Evolutionary conservation across 2,113 vertebrate genomes (phyloP), one percentile per base, ranked within the genome.

Genomic region (Paracanthobrama guichenoti): DNA sequence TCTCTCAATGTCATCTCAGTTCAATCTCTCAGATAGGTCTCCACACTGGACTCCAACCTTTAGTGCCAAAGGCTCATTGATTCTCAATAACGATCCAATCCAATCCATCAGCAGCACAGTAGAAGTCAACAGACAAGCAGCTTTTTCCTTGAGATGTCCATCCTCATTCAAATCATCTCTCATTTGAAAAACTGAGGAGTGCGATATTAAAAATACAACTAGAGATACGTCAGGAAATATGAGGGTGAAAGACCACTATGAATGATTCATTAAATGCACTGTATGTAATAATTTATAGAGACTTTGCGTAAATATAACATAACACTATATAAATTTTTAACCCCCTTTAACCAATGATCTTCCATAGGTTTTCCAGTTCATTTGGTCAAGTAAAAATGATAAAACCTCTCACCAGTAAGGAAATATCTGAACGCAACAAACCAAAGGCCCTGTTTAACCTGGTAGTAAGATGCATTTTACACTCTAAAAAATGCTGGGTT

Each of bases 21-120:
- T 75, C 73, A 50, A 31, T 62, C 77, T 35, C 72, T 57, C 46
- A 79, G 9, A 44, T 26, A 26, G n/a, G 4, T 46, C 76, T 78
- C 18, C 75, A 35, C 20, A 60, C 55, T 60, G 55, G 76, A 60
- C 22, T 62, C n/a, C 66, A n/a, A 39, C 60, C 1, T 80, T 46
- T 18, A 14, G 13, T 28, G 13, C n/a, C 14, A 66, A 48, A 66
- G 10, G 22, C 24, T 48, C 24, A 80, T 22, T 31, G 78, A 66
- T 80, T 80, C 24, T 44, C 78, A 80, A 66, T 66, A 28, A n/a
- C 0, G 14, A 66, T 50, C 10, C 42, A 66, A 28, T 50, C 10
- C 42, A 66, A 48, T 48, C 24, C 35, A 69, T 4, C 60, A 14
- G 57, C 69, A 42, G 71, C 57, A 62, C 24, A 26, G 24, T 6